These are phyloP conservation scores for Centropristis striata DNA, from an alignment of 2,113 vertebrate species.

Conservation along the genomic window DNA sequence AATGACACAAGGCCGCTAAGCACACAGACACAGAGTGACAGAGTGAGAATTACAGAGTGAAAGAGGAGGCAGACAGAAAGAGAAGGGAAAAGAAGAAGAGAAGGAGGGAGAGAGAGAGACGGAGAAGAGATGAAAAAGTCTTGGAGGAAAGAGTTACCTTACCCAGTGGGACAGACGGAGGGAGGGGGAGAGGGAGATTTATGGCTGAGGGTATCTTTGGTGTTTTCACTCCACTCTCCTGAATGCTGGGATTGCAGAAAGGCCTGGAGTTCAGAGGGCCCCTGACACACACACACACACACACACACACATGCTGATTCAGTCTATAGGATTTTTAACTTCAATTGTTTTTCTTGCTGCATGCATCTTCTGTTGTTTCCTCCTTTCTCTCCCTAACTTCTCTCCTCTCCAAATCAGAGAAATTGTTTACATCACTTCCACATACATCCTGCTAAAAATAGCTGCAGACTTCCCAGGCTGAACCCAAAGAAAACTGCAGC, in stretches of 20 bases:
- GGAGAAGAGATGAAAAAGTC: conserved; percentile 47
- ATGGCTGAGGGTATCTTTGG: conserved; percentile 64
- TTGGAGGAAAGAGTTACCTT: conserved; percentile 69
- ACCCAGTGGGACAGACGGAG: conserved; percentile 64
- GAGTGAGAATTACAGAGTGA: conserved; percentile 66
- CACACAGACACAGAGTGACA: conserved; percentile 72
- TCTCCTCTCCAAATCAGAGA: neutral
- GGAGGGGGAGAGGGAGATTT: conserved; percentile 71
- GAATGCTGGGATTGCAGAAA: conserved; percentile 66
- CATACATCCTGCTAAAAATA: conserved; percentile 82
- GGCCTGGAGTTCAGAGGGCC: conserved; percentile 60
- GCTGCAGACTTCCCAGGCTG: conserved; percentile 61
- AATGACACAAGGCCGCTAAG: conserved; percentile 85
- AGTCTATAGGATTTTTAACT: too few relatives aligned
- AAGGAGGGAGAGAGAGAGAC: conserved; percentile 40
- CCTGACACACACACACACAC: conserved; percentile 45
- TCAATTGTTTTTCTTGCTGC: conserved; percentile 11
- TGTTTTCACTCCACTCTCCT: conserved; percentile 76
- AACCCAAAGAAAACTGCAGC: conserved; percentile 74
- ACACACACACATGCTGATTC: neutral
- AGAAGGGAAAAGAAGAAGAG: conserved; percentile 36
- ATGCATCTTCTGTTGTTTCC: neutral
- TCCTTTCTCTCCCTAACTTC: neutral
- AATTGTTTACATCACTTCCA: conserved; percentile 39
- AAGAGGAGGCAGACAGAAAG: conserved; percentile 46